A percentile compares a stretch with the other conserved stretches of the same genome.
Conservation (phyloP, 2,113 vertebrate species). For the Pseudorectes ferrugineus region DNA sequence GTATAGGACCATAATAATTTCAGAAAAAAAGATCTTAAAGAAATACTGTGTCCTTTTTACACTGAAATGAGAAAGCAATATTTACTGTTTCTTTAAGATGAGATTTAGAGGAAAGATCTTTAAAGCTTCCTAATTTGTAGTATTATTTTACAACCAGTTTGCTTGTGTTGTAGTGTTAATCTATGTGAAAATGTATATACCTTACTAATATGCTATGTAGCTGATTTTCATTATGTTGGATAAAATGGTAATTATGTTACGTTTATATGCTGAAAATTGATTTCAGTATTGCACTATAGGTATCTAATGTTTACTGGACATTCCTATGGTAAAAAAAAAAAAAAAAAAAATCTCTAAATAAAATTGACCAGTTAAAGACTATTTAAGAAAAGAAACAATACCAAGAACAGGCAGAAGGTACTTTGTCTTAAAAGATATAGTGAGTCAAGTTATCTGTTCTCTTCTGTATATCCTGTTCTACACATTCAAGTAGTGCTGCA, state of each 20-base stretch:
- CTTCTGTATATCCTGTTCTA: neutral
- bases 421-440: neutral
- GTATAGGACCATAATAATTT: neutral
- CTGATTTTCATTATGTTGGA: neutral
- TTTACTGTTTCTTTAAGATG: constrained; percentile 26
- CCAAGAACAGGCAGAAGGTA: neutral
- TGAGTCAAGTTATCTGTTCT: neutral
- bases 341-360: neutral
- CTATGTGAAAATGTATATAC: neutral
- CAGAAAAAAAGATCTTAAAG: neutral
- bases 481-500: neutral
- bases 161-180: neutral
- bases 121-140: neutral
- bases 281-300: neutral
- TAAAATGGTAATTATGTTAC: neutral
- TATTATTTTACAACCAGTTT: neutral
- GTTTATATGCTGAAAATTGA: neutral
- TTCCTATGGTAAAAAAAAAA: neutral
- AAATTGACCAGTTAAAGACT: neutral
- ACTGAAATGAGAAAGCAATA: neutral
- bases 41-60: neutral
- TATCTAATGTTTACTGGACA: neutral
- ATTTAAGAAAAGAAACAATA: neutral
- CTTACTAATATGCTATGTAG: neutral
- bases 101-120: neutral